phyloP scores from a whole-genome alignment of 2,113 vertebrate genomes.

The Catharus bicknelli region DNA sequence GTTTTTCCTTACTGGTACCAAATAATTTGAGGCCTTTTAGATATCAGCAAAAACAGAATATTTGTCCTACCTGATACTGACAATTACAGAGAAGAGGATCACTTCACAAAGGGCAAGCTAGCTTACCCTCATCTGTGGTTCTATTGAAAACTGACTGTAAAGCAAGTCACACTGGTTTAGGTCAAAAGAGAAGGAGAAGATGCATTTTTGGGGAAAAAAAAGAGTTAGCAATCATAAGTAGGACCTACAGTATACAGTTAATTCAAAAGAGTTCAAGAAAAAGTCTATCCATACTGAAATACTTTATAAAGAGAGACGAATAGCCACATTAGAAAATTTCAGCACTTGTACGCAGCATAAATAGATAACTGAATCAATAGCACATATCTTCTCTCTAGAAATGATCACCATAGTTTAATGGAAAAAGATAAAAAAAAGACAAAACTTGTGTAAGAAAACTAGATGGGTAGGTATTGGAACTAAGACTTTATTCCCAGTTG shows the following conservation, averaged over 20 bases:
- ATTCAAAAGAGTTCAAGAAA: background rate
- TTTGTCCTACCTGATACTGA: background rate
- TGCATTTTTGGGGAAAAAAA: background rate
- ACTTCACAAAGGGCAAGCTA: background rate
- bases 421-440: background rate
- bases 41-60: background rate
- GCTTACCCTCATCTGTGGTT: background rate
- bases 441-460: background rate
- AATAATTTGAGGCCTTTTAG: background rate
- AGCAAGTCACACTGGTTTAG: background rate
- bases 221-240: background rate
- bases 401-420: background rate
- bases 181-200: background rate
- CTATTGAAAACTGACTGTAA: background rate
- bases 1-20: background rate
- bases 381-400: background rate
- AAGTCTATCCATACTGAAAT: background rate
- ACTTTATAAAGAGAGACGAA: background rate
- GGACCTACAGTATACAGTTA: background rate
- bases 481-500: background rate
- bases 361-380: background rate
- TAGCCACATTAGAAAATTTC: background rate
- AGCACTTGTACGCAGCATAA: background rate
- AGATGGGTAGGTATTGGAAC: background rate
- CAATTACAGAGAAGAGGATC: background rate